Conservation (phyloP, 2,113 vertebrate species). For the Dinomys branickii region DNA sequence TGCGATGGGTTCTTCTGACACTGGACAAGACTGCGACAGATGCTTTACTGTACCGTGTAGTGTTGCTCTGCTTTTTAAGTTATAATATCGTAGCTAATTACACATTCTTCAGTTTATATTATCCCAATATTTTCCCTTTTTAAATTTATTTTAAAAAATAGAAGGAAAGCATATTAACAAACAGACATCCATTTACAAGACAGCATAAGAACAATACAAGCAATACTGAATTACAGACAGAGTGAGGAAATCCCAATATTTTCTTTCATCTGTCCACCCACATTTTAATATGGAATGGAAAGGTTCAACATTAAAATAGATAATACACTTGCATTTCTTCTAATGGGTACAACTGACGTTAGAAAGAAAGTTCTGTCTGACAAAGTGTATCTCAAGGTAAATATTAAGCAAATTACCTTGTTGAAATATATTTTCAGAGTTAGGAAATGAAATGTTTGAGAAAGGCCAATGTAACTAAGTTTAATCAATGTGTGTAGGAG, state of each 20-base stretch:
- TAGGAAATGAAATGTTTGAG: neutral
- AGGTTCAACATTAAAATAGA: neutral
- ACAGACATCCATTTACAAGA: too few species aligned
- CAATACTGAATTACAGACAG: too few species aligned
- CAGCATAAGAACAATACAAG: too few species aligned
- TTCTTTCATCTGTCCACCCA: neutral
- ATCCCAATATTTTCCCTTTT: neutral
- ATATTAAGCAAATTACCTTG: neutral
- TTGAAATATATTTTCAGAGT: neutral
- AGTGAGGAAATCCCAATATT: neutral
- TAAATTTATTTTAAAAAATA: too few species aligned
- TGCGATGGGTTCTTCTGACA: conserved; percentile 24
- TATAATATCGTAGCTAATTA: neutral
- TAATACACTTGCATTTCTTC: neutral
- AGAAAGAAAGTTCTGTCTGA: neutral
- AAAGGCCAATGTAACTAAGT: neutral
- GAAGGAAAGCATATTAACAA: too few species aligned
- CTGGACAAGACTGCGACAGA: conserved; percentile 64
- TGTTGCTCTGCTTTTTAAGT: conserved; percentile 53
- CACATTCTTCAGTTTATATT: neutral
- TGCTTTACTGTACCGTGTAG: conserved; percentile 39
- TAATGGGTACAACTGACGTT: neutral
- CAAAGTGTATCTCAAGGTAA: neutral
- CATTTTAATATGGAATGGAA: neutral
- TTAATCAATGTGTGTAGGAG: neutral